Percentiles rank a stretch among this genome's conserved stretches.
These are phyloP conservation scores for Pycnonotus jocosus DNA, from an alignment of 2,113 vertebrate genomes.

Conservation along the genomic window DNA sequence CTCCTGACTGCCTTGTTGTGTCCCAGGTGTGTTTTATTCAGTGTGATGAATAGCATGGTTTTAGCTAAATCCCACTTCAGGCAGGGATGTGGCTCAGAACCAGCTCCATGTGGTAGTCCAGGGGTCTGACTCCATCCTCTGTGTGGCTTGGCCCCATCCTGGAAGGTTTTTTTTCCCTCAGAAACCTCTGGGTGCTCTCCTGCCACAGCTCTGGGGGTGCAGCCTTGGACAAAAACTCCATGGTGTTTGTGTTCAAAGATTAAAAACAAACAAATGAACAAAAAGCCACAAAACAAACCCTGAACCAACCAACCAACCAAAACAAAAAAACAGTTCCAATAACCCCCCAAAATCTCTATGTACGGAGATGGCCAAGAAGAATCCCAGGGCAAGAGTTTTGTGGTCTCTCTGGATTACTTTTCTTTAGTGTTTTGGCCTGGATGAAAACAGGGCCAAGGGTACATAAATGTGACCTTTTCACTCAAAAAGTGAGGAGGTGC, in stretches of 20 bases:
- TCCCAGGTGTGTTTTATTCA: neutral
- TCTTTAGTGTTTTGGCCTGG: neutral
- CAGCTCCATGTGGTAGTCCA: neutral
- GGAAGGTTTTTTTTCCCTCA: neutral
- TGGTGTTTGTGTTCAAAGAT: neutral
- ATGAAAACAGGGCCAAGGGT: neutral
- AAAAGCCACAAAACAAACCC: neutral
- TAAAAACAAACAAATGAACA: neutral
- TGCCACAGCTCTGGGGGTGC: neutral
- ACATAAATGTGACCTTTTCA: neutral
- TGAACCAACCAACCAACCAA: rapidly evolving
- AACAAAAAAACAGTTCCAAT: neutral
- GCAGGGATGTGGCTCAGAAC: neutral
- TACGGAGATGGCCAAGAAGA: neutral
- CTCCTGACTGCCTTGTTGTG: neutral
- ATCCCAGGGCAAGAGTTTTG: neutral
- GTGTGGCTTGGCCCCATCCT: neutral
- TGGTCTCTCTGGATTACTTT: neutral
- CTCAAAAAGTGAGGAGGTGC: neutral
- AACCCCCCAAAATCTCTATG: neutral
- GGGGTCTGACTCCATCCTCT: neutral
- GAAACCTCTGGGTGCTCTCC: neutral
- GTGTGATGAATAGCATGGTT: neutral
- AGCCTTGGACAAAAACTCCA: neutral
- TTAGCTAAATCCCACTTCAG: neutral